Evolutionary conservation across 2,113 vertebrate genomes (phyloP).

Genomic region (Aphyosemion australe): DNA sequence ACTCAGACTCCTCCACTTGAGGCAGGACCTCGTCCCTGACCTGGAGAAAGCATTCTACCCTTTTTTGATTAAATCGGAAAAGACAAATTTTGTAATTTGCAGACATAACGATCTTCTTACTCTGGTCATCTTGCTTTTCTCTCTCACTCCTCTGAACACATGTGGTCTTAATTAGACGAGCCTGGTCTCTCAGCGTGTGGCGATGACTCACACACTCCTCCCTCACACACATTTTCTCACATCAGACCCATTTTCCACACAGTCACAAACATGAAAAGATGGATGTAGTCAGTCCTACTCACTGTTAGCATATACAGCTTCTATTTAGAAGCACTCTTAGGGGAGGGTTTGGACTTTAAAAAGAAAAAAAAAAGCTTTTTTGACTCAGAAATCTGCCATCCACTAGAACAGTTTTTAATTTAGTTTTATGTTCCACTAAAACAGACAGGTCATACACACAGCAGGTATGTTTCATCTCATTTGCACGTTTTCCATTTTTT

Average conservation of each 20-base stretch:
- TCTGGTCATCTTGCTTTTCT: no score
- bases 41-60: no score
- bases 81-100: no score
- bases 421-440: no score
- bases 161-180: conserved; percentile 56
- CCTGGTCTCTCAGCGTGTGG: conserved; percentile 68
- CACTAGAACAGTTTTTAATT: no score
- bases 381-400: conserved; percentile 41
- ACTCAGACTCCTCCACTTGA: no score
- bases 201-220: conserved; percentile 66
- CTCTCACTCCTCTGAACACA: conserved; percentile 6
- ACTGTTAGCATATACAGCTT: conserved; percentile 49
- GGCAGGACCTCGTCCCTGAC: no score
- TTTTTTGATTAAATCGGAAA: no score
- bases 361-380: conserved; percentile 10
- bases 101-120: no score
- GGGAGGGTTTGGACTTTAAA: conserved; percentile 4
- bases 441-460: no score
- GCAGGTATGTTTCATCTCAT: not conserved
- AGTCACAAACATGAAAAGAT: not conserved
- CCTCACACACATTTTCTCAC: conserved; percentile 17
- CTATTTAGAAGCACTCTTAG: conserved; percentile 43
- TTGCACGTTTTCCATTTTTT: not conserved
- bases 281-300: conserved; percentile 12
- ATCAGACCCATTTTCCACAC: conserved; percentile 42